These are phyloP conservation scores for Eulemur mongoz DNA, from an alignment of 2,797 vertebrate species.

Conservation along the genomic window DNA sequence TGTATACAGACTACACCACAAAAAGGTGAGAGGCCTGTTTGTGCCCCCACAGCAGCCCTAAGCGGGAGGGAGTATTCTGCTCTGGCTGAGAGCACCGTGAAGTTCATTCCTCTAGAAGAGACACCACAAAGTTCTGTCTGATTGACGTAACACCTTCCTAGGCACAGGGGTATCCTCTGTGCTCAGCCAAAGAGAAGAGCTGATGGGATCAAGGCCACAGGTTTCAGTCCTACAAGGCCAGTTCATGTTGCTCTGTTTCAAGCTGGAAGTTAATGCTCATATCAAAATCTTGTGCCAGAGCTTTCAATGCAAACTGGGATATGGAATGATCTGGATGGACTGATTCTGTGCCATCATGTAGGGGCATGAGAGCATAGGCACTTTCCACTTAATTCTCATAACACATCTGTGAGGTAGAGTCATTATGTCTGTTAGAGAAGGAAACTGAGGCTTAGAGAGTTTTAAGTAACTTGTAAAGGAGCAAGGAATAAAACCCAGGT, in stretches of 20 bases:
- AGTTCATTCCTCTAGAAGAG: not conserved
- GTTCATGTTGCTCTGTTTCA: not conserved
- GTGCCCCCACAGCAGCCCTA: not conserved
- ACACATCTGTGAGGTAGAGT: not conserved
- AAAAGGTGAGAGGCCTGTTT: not conserved
- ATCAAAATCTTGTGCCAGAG: not conserved
- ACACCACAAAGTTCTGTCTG: not conserved
- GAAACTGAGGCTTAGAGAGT: not conserved
- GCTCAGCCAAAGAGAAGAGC: not conserved
- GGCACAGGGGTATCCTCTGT: not conserved
- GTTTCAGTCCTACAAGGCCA: not conserved
- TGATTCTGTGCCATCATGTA: not conserved
- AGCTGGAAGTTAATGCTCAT: not conserved
- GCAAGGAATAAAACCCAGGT: not conserved
- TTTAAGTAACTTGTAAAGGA: not conserved
- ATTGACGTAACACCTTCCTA: not conserved
- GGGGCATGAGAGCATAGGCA: rapidly evolving
- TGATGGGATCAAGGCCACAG: not conserved
- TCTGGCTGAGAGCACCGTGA: not conserved
- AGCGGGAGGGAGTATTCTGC: not conserved
- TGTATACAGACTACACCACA: not conserved
- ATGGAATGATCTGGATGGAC: not conserved
- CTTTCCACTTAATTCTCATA: not conserved
- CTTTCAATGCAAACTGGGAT: not conserved
- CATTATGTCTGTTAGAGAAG: not conserved